Base-by-base conservation (phyloP, 2,113 vertebrate genomes). In the Ceyx margarethae region DNA sequence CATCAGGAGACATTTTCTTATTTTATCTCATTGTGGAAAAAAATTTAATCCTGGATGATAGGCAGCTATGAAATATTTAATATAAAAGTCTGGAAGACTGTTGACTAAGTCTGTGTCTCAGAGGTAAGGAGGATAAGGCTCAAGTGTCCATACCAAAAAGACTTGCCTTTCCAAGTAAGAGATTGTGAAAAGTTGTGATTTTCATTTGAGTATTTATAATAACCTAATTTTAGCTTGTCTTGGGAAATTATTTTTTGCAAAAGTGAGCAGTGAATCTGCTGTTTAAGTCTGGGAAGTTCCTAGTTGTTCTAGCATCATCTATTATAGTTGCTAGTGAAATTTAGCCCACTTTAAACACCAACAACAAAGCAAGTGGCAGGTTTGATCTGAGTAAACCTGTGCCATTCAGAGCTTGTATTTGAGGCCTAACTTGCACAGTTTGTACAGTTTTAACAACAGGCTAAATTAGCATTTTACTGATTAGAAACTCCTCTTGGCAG, bases 111-210 rank as follows among this genome's bases (percentile, higher is more conserved):
- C 23, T 54, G 29, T 85, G 1, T 85, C 62, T 87, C 3, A 7
- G 94, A 95, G 96, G 92, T 93, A 96, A 96, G 96, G 81, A 85
- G 75, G 71, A 46, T n/a, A 31, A 65, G 53, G 31, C 74, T 76
- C 35, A 61, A 76, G 31, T 50, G 46, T 86, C 91, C 42, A 7
- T 54, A 53, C 18, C n/a, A 57, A 68, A 71, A 88, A n/a, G 42
- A 65, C 16, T 68, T 79, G 42, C 64, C 58, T 89, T 93, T 86
- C 81, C 58, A 84, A 77, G 74, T 69, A 69, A 61, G 54, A 80
- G 22, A 23, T 28, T 8, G 8, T 73, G 56, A 85, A 65, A 58
- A 74, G 29, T 42, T 80, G 23, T 87, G 31, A 1, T 86, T 92
- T 85, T 13, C 13, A 18, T 81, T 89, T 79, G 26, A 54, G 17